Base-by-base conservation (phyloP, 2,797 vertebrate genomes). In the Tauraco hartlaubi region DNA sequence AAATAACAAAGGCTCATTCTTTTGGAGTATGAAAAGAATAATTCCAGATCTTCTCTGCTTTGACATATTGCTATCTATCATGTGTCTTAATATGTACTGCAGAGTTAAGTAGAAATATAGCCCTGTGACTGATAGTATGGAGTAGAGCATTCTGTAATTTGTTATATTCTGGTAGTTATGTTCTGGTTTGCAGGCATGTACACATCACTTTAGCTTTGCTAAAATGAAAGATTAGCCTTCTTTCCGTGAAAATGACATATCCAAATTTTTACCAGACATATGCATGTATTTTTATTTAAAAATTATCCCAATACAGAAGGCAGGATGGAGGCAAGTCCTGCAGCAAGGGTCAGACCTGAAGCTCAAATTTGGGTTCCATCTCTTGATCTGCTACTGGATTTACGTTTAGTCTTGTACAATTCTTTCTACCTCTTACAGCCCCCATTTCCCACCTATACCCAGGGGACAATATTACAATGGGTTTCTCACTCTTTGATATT, bases 401-500 rank as follows among this genome's bases (percentile, higher is more conserved):
- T 51, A 25, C 31, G 29, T 46, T 83, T 41, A 62, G 29, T 69
- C 39, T 69, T 26, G 31, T 4, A 4, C 22, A 43, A 48, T 31
- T 51, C 72, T 33, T 83, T 15, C 69, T 31, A 17, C 75, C 44
- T 91, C 68, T 55, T 64, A 44, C 48, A 33, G 37, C 46, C 49
- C 66, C 83, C 11, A 5, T 59, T 79, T 44, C 51, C 58, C 85
- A 91, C 55, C 78, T 48, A 29, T 10, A 66, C 71, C 55, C 85
- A 73, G 31, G 72, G 72, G 68, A 85, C 59, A 62, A 9, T 13
- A 46, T 29, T 21, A n/a, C 86, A 87, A 10, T 17, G 52, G 10
- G 44, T n/a, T 87, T 76, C 61, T 89, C 71, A 52, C 56, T 92
- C 64, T 93, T 77, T 78, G 61, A 66, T 85, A 85, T 78, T 79